Conservation (phyloP, 1,140 invertebrate genomes). For the Drosophila cardini region DNA sequence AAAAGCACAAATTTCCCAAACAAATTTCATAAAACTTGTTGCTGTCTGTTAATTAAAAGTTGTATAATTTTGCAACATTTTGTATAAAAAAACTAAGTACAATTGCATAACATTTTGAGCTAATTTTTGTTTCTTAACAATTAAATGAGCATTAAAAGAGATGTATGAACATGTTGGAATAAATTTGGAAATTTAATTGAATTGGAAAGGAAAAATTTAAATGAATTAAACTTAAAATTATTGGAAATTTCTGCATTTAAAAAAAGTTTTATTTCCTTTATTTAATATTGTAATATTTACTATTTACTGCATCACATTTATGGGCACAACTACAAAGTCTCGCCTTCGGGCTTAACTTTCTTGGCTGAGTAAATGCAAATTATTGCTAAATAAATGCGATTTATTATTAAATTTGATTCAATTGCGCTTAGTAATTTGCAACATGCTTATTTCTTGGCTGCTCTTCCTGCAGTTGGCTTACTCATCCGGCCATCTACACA, state of each 20-base stretch:
- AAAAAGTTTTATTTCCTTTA: too few species aligned
- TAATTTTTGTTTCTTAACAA: slow-evolving; percentile 19
- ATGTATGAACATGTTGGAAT: neutral
- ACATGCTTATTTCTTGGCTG: slow-evolving; percentile 64
- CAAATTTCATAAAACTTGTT: slow-evolving; percentile 36
- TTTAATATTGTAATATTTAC: too few species aligned
- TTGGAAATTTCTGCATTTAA: too few species aligned
- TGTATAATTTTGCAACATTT: slow-evolving; percentile 16
- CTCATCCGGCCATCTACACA: neutral
- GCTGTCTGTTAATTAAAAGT: slow-evolving; percentile 53
- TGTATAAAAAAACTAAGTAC: neutral
- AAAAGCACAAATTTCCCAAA: slow-evolving; percentile 7
- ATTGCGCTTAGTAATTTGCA: slow-evolving; percentile 60
- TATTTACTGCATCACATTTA: too few species aligned
- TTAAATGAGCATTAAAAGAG: slow-evolving; percentile 3
- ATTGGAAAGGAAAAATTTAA: neutral
- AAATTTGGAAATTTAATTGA: neutral
- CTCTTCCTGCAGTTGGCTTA: slow-evolving; percentile 6
- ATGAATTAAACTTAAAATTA: too few species aligned
- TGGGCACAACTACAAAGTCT: too few species aligned
- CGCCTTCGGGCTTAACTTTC: neutral
- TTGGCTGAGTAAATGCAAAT: slow-evolving; percentile 68
- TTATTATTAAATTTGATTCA: slow-evolving; percentile 76
- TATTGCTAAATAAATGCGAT: slow-evolving; percentile 76
- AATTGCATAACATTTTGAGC: slow-evolving; percentile 4